Evolutionary conservation across 2,113 vertebrate species (phyloP), one percentile per base, ranked within the genome.

Genomic region (Trochalopteron elliotii): DNA sequence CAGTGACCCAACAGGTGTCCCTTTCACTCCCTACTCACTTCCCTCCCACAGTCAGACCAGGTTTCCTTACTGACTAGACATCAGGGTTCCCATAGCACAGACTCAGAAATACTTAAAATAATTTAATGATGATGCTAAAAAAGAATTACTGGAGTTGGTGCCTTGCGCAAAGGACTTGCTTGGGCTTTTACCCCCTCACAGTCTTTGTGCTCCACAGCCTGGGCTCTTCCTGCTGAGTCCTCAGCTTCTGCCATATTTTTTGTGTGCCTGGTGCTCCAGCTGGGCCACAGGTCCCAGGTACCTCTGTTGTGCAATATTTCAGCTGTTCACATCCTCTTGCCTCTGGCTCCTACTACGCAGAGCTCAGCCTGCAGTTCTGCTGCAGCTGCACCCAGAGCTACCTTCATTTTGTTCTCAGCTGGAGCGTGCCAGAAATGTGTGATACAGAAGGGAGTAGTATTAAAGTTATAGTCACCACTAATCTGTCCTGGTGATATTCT

Each of bases 131-230:
- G 5, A 10, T 59, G 19, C 18, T 33, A 52, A 56, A 74, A 50
- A 21, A 21, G 0, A 37, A 3, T 33, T 22, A 65, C 37, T 44
- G 0, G 0, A 52, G 37, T 15, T 52, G 13, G 6, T 79, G 50
- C 23, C 37, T 44, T 10, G 2, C 37, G 16, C 23, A 44, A 44
- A 57, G 10, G 33, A 80, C 18, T 33, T 33, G 3, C 37, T 12
- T 35, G 10, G 8, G 33, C 18, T 81, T 74, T 52, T 39, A 56
- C 5, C 5, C 4, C 18, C 37, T n/a, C 37, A 19, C 5, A 65
- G 33, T 15, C 16, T 35, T 9, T 17, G 21, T 4, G 25, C 3
- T 25, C 21, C 31, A 8, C 5, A 33, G 30, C 16, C 12, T 0
- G 2, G 27, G 19, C 6, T 67, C 7, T 39, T 52, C 28, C 33